A percentile compares a stretch with the other conserved stretches of the same genome.
phyloP scores from a whole-genome alignment of 2,888 invertebrate species.

The Eucera pruinosa region DNA sequence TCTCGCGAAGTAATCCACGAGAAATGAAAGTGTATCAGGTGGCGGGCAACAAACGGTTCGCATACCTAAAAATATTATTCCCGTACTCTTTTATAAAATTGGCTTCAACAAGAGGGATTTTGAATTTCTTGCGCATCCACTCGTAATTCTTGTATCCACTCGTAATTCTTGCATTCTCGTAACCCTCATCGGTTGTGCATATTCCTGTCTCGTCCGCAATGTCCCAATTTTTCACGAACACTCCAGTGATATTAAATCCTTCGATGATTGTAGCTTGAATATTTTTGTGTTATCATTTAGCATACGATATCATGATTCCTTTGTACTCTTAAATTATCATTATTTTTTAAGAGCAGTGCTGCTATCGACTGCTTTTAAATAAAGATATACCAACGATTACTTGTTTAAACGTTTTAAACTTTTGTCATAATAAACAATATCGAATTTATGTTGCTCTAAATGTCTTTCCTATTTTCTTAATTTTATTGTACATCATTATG shows the following conservation, averaged over 20 bases:
- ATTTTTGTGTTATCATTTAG: background rate
- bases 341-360: conserved; percentile 92
- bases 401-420: conserved; percentile 84
- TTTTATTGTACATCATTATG: background rate
- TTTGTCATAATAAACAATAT: background rate
- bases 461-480: background rate
- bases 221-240: conserved; percentile 99
- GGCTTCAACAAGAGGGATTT: conserved; percentile 92
- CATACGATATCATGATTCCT: background rate
- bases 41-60: too few relatives aligned
- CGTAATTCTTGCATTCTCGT: conserved; percentile 94
- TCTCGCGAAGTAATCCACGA: too few relatives aligned
- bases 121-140: conserved; percentile 91
- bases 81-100: conserved; percentile 97
- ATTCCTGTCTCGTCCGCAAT: conserved; percentile 92
- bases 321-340: conserved; percentile 86
- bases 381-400: conserved; percentile 94
- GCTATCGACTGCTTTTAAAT: conserved; percentile 99
- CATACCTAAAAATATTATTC: conserved; percentile 90
- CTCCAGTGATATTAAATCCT: conserved; percentile 94
- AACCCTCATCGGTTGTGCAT: conserved; percentile 93
- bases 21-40: too few relatives aligned
- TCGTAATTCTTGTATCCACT: too few relatives aligned
- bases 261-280: conserved; percentile 65
- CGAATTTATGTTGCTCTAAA: too few relatives aligned